These are phyloP conservation scores for Lepeophtheirus nordmannii DNA, from an alignment of 2,888 invertebrate genomes.

Conservation along the genomic window DNA sequence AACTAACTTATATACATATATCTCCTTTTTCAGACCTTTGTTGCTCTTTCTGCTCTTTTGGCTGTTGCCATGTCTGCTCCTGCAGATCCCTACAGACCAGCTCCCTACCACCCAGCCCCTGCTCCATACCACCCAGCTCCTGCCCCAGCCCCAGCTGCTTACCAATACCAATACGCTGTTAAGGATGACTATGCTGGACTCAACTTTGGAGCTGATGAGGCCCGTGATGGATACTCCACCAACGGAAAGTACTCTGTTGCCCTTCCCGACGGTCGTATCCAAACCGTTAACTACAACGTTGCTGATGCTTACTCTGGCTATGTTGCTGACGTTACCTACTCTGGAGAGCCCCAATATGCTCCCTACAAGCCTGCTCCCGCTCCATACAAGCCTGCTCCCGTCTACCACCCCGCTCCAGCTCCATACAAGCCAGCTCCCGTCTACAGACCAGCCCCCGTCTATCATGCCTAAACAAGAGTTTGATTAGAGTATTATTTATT, in stretches of 20 bases:
- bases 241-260: not conserved
- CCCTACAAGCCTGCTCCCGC: not conserved
- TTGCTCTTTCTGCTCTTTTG: constrained; percentile 1
- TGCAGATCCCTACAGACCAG: not conserved
- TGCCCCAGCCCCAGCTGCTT: not conserved
- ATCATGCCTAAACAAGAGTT: too few species aligned
- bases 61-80: not conserved
- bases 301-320: constrained; percentile 18
- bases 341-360: constrained; percentile 8
- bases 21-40: not conserved
- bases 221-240: constrained; percentile 17
- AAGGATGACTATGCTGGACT: constrained; percentile 9
- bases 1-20: too few species aligned
- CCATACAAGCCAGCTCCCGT: not conserved
- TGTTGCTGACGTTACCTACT: constrained; percentile 13
- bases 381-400: constrained; percentile 14
- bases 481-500: too few species aligned
- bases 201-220: constrained; percentile 5
- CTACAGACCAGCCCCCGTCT: too few species aligned
- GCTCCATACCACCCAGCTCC: constrained; percentile 5
- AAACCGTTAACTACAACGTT: constrained; percentile 10
- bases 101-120: constrained; percentile 6
- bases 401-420: not conserved
- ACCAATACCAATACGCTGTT: constrained; percentile 16
- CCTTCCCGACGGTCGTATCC: constrained; percentile 13